Evolutionary conservation across 2,113 vertebrate species (phyloP).

Genomic region (Coptodon rendalli): DNA sequence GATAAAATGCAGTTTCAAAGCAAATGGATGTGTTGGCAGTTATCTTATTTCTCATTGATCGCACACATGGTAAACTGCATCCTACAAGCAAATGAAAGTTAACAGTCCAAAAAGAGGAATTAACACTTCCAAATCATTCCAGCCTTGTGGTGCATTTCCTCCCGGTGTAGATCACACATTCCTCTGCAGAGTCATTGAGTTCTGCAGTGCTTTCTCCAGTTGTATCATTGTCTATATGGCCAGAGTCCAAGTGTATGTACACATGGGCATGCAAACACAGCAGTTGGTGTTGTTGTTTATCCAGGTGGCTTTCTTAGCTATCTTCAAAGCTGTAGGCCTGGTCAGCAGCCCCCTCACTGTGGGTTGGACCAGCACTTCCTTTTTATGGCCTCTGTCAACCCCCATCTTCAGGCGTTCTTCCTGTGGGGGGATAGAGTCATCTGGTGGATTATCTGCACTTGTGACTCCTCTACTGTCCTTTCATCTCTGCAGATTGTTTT

Average conservation of each 20-base stretch:
- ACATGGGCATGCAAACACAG: background rate
- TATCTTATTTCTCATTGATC: background rate
- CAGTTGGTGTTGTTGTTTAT: background rate
- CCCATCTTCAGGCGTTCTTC: background rate
- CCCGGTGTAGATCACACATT: background rate
- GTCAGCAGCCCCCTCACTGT: background rate
- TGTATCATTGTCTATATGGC: background rate
- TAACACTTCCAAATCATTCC: background rate
- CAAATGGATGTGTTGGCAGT: background rate
- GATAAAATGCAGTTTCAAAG: too few relatives aligned
- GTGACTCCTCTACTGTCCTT: too few relatives aligned
- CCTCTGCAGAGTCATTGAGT: background rate
- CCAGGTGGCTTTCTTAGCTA: background rate
- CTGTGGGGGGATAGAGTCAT: background rate
- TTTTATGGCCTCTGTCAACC: background rate
- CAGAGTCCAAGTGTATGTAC: background rate
- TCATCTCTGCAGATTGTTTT: too few relatives aligned
- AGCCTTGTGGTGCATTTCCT: background rate
- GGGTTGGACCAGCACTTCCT: background rate
- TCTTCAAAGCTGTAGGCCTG: background rate
- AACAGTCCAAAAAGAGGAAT: background rate
- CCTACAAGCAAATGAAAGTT: background rate
- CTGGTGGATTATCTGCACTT: too few relatives aligned
- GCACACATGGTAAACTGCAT: background rate
- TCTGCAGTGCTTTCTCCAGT: background rate